phyloP scores from a whole-genome alignment of 2,797 vertebrate genomes.

The Ceryle rudis region DNA sequence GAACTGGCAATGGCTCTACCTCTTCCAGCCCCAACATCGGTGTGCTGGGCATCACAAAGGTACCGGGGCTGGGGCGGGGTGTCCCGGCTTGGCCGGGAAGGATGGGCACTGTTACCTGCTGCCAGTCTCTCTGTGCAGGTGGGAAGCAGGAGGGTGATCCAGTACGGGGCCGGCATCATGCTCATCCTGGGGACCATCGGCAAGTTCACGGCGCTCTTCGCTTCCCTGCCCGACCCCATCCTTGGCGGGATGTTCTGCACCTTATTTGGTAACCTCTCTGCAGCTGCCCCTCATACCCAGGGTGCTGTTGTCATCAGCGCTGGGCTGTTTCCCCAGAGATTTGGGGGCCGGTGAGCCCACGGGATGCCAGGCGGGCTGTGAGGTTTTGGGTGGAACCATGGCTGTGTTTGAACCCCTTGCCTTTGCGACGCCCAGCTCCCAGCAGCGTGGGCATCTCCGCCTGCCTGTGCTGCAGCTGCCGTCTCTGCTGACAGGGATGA shows the following conservation, averaged over 20 bases:
- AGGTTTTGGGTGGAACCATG: not conserved
- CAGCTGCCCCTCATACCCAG: too few relatives aligned
- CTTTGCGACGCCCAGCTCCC: too few relatives aligned
- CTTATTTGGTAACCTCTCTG: slow-evolving; percentile 85
- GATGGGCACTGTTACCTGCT: accelerated
- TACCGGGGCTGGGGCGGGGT: slow-evolving; percentile 12
- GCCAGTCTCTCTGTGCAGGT: slow-evolving; percentile 78
- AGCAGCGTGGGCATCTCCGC: not conserved
- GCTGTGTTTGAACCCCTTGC: not conserved
- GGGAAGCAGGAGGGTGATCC: slow-evolving; percentile 94
- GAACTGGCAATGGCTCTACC: slow-evolving; percentile 96
- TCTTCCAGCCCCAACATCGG: slow-evolving; percentile 98
- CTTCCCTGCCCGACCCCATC: slow-evolving; percentile 93
- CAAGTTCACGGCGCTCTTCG: slow-evolving; percentile 95
- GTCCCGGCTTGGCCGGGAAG: accelerated
- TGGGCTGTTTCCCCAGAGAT: accelerated
- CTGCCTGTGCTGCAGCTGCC: not conserved
- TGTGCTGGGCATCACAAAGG: slow-evolving; percentile 96
- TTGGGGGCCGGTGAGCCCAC: accelerated
- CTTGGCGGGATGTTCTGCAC: slow-evolving; percentile 98
- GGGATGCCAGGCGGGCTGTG: accelerated
- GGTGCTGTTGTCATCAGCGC: not conserved
- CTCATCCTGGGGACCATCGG: slow-evolving; percentile 91
- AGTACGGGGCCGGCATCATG: slow-evolving; percentile 94
- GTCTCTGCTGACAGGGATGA: slow-evolving; percentile 86